Percentiles rank a stretch among this genome's conserved stretches.
These are phyloP conservation scores for Zhengitettix transpicula DNA, from an alignment of 2,888 invertebrate genomes.

Conservation along the genomic window DNA sequence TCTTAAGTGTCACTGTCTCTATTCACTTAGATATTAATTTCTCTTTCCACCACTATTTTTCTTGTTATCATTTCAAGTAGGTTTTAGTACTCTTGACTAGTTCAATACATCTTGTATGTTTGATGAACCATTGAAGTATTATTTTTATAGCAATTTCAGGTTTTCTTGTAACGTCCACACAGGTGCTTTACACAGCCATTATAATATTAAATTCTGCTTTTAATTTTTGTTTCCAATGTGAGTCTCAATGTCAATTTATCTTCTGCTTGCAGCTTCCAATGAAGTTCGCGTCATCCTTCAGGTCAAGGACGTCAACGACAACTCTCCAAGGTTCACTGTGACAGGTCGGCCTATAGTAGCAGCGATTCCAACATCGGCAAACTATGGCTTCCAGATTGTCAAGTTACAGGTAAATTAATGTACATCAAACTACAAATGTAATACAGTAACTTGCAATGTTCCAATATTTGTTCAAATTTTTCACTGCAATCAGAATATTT, in stretches of 20 bases:
- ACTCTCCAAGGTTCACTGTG: slow-evolving; percentile 57
- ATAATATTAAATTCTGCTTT: neutral
- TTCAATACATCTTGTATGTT: too few species aligned
- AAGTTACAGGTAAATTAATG: slow-evolving; percentile 50
- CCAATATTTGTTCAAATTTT: neutral
- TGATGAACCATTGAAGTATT: too few species aligned
- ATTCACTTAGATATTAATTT: too few species aligned
- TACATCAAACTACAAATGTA: slow-evolving; percentile 7
- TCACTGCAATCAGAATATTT: neutral
- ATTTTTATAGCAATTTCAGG: too few species aligned
- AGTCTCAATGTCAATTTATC: too few species aligned
- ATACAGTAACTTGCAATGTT: neutral
- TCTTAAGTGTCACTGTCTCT: too few species aligned
- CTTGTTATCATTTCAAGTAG: too few species aligned
- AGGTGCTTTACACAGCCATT: neutral
- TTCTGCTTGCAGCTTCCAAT: slow-evolving; percentile 36
- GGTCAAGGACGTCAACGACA: slow-evolving; percentile 69
- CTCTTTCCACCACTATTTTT: too few species aligned
- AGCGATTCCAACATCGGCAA: slow-evolving; percentile 63
- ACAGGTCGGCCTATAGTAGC: slow-evolving; percentile 65
- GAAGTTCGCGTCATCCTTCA: slow-evolving; percentile 66
- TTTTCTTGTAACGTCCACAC: too few species aligned
- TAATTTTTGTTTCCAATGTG: neutral
- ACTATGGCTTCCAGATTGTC: slow-evolving; percentile 66
- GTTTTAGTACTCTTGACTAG: too few species aligned